phyloP scores from a whole-genome alignment of 2,888 invertebrate genomes.

The Caenorhabditis doughertyi region DNA sequence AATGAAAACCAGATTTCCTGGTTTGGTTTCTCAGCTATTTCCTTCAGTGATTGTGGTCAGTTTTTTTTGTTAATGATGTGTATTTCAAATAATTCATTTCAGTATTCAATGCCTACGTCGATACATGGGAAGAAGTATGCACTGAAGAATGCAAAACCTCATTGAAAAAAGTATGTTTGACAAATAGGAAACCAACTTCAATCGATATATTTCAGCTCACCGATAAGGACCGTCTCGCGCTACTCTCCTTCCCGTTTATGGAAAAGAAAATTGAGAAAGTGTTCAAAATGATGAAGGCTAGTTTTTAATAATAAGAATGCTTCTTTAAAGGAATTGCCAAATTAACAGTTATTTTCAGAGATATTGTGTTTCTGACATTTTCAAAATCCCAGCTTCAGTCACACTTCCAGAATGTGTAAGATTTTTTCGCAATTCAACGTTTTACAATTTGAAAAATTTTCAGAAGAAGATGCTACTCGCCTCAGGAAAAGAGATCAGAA shows the following conservation, averaged over 20 bases:
- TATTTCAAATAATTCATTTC: too few species aligned
- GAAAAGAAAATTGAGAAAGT: slow-evolving; percentile 8
- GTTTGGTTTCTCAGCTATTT: slow-evolving; percentile 47
- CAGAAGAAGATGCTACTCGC: slow-evolving; percentile 47
- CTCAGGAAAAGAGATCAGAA: slow-evolving; percentile 1
- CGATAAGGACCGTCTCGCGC: slow-evolving; percentile 20
- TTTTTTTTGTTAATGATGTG: too few species aligned
- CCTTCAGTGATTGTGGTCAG: slow-evolving; percentile 50
- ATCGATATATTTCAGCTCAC: slow-evolving; percentile 21
- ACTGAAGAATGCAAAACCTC: slow-evolving; percentile 18
- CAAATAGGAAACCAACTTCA: neutral
- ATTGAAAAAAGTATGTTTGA: slow-evolving; percentile 19
- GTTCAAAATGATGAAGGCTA: slow-evolving; percentile 38
- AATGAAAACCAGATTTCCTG: slow-evolving; percentile 47
- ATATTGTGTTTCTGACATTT: slow-evolving; percentile 50
- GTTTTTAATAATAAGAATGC: neutral
- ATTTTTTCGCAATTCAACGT: too few species aligned
- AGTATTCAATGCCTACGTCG: slow-evolving; percentile 49
- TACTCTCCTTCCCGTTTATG: slow-evolving; percentile 39
- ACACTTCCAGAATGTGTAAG: slow-evolving; percentile 58
- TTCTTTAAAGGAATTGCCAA: neutral
- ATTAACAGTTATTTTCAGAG: slow-evolving; percentile 20
- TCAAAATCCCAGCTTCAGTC: slow-evolving; percentile 33
- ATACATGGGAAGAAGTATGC: slow-evolving; percentile 53
- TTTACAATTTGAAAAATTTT: neutral